Evolutionary conservation across 2,888 invertebrate species (phyloP).

Genomic region (Chrysolina haemoptera): DNA sequence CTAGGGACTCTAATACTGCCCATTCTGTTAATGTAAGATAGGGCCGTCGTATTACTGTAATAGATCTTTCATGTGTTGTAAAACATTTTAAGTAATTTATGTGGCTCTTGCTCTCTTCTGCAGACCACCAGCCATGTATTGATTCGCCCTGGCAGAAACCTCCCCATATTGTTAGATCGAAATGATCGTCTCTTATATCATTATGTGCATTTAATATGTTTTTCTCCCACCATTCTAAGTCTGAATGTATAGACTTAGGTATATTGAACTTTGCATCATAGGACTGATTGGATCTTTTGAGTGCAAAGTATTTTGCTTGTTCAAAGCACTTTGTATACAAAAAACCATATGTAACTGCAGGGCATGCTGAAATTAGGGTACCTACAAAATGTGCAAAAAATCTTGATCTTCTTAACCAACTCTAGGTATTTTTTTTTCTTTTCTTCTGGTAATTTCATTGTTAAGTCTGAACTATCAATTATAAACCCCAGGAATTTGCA

Average conservation of each 20-base stretch:
- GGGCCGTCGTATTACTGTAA: slow-evolving; percentile 40
- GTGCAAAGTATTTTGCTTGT: slow-evolving; percentile 4
- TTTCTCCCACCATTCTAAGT: not conserved
- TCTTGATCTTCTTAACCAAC: not conserved
- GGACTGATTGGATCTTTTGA: not conserved
- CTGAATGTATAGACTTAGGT: not conserved
- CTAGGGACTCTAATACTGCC: slow-evolving; percentile 37
- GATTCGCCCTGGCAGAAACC: not conserved
- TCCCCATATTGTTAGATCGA: slow-evolving; percentile 19
- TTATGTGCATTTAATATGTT: not conserved
- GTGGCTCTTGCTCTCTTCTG: not conserved
- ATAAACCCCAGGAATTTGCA: not conserved
- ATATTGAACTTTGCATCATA: not conserved
- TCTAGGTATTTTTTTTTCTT: not conserved
- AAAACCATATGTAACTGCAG: slow-evolving; percentile 26
- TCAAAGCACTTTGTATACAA: slow-evolving; percentile 20
- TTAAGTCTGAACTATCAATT: not conserved
- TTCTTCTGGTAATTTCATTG: not conserved
- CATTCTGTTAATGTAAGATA: slow-evolving; percentile 46
- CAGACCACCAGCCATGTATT: slow-evolving; percentile 1
- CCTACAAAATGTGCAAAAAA: slow-evolving; percentile 21
- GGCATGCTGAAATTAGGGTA: slow-evolving; percentile 16
- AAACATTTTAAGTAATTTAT: slow-evolving; percentile 11
- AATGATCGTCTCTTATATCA: not conserved
- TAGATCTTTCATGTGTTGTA: too few species aligned